These are phyloP conservation scores for Nasua narica DNA, from an alignment of 2,797 vertebrate genomes.

Conservation along the genomic window DNA sequence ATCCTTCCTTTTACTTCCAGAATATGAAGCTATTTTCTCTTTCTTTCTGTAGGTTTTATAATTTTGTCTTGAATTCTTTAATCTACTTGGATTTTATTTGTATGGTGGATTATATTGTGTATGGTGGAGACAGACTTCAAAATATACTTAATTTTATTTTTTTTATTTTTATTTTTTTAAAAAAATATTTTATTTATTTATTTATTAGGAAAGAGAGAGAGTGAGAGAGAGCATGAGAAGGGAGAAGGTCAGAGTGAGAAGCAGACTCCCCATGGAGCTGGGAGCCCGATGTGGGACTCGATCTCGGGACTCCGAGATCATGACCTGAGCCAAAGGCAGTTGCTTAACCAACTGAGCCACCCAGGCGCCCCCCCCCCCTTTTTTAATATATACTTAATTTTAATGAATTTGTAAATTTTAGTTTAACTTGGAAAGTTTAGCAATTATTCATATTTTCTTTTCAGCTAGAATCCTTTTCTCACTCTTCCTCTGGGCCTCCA, in stretches of 20 bases:
- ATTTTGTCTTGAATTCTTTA: constrained; percentile 40
- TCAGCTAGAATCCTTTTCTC: not conserved
- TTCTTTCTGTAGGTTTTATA: not conserved
- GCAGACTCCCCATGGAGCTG: too few relatives aligned
- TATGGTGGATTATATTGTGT: not conserved
- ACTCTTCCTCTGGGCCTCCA: not conserved
- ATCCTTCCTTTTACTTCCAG: not conserved
- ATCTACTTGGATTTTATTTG: not conserved
- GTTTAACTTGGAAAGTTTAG: not conserved
- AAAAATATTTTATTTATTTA: too few relatives aligned
- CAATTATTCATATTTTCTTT: not conserved
- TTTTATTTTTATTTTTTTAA: too few relatives aligned
- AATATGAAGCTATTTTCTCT: not conserved
- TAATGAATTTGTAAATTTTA: constrained; percentile 32
- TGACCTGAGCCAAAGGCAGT: too few relatives aligned
- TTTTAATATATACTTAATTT: not conserved
- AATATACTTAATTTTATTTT: constrained; percentile 4
- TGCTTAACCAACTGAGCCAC: too few relatives aligned
- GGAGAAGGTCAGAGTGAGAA: too few relatives aligned
- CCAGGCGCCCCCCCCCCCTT: too few relatives aligned
- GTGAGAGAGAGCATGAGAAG: too few relatives aligned
- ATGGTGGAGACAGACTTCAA: not conserved
- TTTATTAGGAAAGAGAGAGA: too few relatives aligned
- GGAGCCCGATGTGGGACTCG: too few relatives aligned
- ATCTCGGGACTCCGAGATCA: too few relatives aligned